Conservation (phyloP, 2,888 invertebrate species). For the Nipponacmea schrenckii region DNA sequence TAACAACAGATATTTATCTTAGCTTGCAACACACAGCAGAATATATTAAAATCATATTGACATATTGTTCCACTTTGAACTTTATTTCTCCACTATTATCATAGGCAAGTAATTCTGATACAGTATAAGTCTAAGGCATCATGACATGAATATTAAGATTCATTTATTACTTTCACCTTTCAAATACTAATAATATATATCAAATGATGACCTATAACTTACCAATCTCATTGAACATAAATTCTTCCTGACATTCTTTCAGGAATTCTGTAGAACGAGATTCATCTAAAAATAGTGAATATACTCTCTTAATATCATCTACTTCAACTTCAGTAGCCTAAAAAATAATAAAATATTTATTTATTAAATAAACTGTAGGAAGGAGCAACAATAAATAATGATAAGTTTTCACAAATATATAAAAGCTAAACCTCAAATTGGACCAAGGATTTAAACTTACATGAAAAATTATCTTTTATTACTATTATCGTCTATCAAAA, state of each 20-base stretch:
- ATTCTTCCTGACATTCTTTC: conserved; percentile 94
- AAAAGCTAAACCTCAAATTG: background rate
- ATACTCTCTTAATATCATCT: conserved; percentile 94
- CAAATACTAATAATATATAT: too few species aligned
- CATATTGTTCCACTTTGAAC: too few species aligned
- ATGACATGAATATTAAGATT: too few species aligned
- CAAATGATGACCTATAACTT: conserved; percentile 11
- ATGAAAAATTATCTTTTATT: too few species aligned
- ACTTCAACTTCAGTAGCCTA: conserved; percentile 76
- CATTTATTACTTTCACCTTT: too few species aligned
- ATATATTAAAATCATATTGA: too few species aligned
- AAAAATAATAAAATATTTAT: conserved; percentile 5
- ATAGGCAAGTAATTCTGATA: too few species aligned
- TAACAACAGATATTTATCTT: background rate
- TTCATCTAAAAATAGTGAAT: conserved; percentile 93
- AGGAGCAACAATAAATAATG: background rate
- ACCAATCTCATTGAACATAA: conserved; percentile 79
- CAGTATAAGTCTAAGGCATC: too few species aligned
- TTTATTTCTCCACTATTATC: too few species aligned
- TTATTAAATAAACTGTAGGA: background rate
- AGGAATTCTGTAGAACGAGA: conserved; percentile 91
- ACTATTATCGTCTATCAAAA: too few species aligned
- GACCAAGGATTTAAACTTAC: too few species aligned
- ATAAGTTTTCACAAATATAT: background rate
- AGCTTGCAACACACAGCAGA: background rate